Conservation (phyloP, 2,888 invertebrate genomes). For the Agapostemon virescens region DNA sequence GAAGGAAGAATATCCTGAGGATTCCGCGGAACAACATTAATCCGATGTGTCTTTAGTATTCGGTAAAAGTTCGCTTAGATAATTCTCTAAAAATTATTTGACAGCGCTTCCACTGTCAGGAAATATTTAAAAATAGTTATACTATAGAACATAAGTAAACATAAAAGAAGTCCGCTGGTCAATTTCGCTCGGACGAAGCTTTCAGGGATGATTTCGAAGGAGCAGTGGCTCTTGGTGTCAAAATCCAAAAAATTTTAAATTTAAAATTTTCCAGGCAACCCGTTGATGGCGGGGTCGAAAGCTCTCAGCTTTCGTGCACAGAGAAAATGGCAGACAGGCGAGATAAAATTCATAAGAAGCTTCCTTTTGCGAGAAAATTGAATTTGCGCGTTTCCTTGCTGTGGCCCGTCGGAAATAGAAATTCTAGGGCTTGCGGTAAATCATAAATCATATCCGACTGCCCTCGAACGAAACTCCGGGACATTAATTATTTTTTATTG, state of each 20-base stretch:
- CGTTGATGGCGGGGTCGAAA: neutral
- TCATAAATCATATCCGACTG: conserved; percentile 8
- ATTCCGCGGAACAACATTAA: neutral
- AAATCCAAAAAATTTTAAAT: neutral
- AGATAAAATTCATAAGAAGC: neutral
- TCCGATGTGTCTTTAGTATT: neutral
- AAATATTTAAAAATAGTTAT: neutral
- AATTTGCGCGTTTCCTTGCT: neutral
- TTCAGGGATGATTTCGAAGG: neutral
- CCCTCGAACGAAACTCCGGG: neutral
- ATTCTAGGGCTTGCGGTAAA: neutral
- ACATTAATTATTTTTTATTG: conserved; percentile 38
- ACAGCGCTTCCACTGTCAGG: no score
- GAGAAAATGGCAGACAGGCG: neutral
- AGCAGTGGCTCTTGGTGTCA: neutral
- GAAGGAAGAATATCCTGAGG: neutral
- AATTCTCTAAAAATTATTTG: no score
- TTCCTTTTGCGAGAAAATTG: conserved; percentile 3
- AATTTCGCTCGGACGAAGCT: neutral
- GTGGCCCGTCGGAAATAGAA: neutral
- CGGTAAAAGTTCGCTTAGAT: no score
- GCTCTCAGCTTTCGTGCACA: neutral
- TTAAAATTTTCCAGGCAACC: neutral
- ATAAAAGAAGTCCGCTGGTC: neutral
- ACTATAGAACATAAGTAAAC: neutral